Conservation (phyloP, 1,140 invertebrate genomes). For the Notospermus geniculatus region DNA sequence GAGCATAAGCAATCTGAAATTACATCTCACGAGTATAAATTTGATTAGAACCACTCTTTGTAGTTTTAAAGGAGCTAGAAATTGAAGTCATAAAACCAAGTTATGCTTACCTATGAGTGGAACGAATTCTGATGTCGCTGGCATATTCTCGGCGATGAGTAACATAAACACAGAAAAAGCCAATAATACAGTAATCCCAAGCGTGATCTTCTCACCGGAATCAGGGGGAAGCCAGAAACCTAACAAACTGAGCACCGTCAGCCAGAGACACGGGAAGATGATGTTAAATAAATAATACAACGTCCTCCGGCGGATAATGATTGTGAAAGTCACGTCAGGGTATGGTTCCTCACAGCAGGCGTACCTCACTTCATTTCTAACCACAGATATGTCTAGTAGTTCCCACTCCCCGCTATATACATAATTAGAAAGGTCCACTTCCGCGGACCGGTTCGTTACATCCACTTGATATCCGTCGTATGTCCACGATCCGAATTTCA, state of each 20-base stretch:
- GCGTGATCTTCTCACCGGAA: constrained; percentile 63
- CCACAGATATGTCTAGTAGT: constrained; percentile 57
- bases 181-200: constrained; percentile 66
- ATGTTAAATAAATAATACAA: constrained; percentile 77
- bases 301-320: constrained; percentile 92
- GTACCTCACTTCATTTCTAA: constrained; percentile 56
- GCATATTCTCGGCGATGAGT: constrained; percentile 64
- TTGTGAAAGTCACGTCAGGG: constrained; percentile 62
- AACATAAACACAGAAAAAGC: constrained; percentile 66
- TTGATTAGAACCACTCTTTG: no score
- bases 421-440: constrained; percentile 63
- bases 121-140: constrained; percentile 64
- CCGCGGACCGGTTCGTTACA: constrained; percentile 58
- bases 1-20: no score
- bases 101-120: constrained; percentile 60
- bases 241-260: constrained; percentile 62
- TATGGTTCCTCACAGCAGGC: constrained; percentile 62
- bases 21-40: no score
- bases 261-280: constrained; percentile 65
- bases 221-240: constrained; percentile 65
- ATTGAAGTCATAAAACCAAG: background rate
- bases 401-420: constrained; percentile 63
- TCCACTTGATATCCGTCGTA: constrained; percentile 76
- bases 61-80: no score
- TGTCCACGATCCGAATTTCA: constrained; percentile 56